phyloP scores from a whole-genome alignment of 2,113 vertebrate species.

The Oreotrochilus melanogaster region DNA sequence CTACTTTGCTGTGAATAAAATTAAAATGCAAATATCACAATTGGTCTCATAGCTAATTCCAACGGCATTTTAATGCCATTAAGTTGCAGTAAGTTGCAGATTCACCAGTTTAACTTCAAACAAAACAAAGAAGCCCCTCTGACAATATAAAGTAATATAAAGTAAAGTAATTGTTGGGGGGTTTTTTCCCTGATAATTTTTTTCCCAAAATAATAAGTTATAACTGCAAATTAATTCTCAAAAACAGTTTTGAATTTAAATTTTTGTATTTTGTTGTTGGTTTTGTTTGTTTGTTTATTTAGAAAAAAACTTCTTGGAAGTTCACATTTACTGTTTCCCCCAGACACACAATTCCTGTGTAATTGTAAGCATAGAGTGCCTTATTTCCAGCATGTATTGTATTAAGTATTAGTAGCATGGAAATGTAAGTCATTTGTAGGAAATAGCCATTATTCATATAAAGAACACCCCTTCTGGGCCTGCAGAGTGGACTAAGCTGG shows the following conservation, averaged over 20 bases:
- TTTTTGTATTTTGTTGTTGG: too few relatives aligned
- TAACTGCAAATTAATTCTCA: neutral
- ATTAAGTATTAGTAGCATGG: neutral
- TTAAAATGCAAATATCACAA: neutral
- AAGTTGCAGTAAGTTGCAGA: neutral
- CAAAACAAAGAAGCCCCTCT: neutral
- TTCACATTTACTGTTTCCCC: neutral
- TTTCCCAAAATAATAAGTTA: neutral
- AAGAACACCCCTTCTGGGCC: neutral
- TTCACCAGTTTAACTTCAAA: neutral
- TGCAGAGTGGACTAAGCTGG: neutral
- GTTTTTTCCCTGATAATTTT: neutral
- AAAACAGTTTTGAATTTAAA: neutral
- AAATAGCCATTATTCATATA: neutral
- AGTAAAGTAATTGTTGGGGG: too few relatives aligned
- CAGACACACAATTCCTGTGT: fast-evolving
- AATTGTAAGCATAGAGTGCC: neutral
- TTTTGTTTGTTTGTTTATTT: neutral
- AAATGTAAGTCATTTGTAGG: neutral
- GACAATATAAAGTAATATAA: neutral
- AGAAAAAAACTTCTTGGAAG: neutral
- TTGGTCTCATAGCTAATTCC: neutral
- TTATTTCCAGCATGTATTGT: neutral
- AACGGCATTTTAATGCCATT: neutral
- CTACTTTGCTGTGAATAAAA: slow-evolving; percentile 37